Evolutionary conservation across 2,797 vertebrate genomes (phyloP).

Genomic region (Mycteria americana): DNA sequence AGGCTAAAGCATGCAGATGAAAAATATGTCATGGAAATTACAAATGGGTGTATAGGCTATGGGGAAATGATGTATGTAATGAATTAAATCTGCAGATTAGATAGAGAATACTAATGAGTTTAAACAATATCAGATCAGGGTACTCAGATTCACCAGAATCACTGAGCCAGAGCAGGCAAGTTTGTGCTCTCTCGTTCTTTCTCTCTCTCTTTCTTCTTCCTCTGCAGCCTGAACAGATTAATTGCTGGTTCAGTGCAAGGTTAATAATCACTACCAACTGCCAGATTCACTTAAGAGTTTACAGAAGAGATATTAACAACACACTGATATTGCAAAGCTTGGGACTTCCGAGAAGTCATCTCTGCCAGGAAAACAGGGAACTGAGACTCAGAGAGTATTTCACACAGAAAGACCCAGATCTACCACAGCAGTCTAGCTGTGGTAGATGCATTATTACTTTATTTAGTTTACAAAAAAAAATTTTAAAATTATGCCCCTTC

Average conservation of each 20-base stretch:
- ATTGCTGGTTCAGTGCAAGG: constrained; percentile 77
- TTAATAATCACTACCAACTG: constrained; percentile 80
- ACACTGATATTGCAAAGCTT: constrained; percentile 47
- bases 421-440: not conserved
- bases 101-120: constrained; percentile 73
- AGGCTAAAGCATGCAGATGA: constrained; percentile 36
- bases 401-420: not conserved
- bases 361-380: not conserved
- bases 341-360: constrained; percentile 7
- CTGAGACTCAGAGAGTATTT: not conserved
- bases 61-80: constrained; percentile 77
- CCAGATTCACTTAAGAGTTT: constrained; percentile 71
- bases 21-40: constrained; percentile 63
- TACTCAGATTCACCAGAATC: constrained; percentile 59
- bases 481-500: not conserved
- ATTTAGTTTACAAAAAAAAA: not conserved
- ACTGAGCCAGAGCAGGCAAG: constrained; percentile 53
- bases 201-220: constrained; percentile 5
- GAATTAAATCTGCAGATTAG: constrained; percentile 74
- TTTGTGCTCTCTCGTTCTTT: constrained; percentile 34
- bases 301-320: constrained; percentile 69
- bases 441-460: no score
- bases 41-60: constrained; percentile 69
- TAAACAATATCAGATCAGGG: constrained; percentile 55
- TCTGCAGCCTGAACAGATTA: constrained; percentile 73